Conservation (phyloP, 2,113 vertebrate species). For the Sinocyclocheilus rhinocerous region DNA sequence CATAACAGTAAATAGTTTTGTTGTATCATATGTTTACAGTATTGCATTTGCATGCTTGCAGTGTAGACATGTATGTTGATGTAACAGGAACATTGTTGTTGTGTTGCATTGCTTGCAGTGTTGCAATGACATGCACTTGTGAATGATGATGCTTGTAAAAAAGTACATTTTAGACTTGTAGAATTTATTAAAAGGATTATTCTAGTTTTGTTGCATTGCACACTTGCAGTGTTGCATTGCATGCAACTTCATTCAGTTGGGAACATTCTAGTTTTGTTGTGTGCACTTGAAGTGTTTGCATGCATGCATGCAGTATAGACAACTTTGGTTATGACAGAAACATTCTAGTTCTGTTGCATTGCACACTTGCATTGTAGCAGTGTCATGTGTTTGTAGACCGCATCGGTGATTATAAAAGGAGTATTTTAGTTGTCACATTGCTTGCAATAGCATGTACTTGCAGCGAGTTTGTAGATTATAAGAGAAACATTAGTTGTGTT, state of each 20-base stretch:
- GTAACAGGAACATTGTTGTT: background rate
- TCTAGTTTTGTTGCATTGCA: background rate
- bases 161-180: background rate
- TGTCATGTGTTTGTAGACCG: background rate
- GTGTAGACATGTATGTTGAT: background rate
- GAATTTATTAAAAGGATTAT: background rate
- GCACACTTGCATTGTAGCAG: background rate
- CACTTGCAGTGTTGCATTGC: background rate
- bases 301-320: background rate
- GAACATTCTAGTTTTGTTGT: too few relatives aligned
- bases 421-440: background rate
- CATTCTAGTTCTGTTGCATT: too few relatives aligned
- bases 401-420: background rate
- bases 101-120: background rate
- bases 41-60: background rate
- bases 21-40: background rate
- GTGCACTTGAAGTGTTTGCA: too few relatives aligned
- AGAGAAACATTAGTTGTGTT: background rate
- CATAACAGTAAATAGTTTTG: background rate
- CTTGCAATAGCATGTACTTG: background rate
- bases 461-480: background rate
- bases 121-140: background rate
- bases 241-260: background rate
- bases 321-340: background rate
- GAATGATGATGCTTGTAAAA: background rate